Conservation (phyloP, 2,888 invertebrate species). For the Philhelius pedissequus region DNA sequence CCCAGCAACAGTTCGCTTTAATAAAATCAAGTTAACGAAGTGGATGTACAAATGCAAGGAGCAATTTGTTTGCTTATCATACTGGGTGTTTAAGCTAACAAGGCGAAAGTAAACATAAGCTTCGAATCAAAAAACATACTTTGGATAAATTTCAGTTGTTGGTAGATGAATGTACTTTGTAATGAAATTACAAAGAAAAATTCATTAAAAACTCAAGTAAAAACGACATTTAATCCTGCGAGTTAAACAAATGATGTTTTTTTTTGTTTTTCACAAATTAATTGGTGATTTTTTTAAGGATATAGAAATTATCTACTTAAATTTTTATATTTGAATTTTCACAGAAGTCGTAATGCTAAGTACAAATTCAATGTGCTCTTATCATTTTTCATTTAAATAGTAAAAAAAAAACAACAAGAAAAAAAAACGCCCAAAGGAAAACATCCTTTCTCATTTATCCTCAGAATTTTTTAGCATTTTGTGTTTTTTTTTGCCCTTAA, state of each 20-base stretch:
- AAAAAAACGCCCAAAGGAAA: neutral
- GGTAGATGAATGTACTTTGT: neutral
- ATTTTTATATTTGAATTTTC: neutral
- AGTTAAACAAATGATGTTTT: neutral
- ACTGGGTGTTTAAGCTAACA: neutral
- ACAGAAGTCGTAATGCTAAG: neutral
- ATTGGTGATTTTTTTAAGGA: too few relatives aligned
- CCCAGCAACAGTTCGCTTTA: conserved; percentile 6
- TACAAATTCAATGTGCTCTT: neutral
- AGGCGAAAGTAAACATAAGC: neutral
- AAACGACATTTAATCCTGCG: neutral
- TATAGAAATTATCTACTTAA: too few relatives aligned
- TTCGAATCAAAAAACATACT: neutral
- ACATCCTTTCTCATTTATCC: neutral
- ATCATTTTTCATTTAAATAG: neutral
- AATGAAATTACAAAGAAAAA: neutral
- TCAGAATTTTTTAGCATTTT: too few relatives aligned
- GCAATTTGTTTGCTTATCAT: conserved; percentile 17
- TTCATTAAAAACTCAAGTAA: neutral
- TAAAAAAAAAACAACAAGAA: neutral
- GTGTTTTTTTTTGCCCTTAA: too few relatives aligned
- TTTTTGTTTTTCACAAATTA: too few relatives aligned
- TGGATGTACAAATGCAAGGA: neutral
- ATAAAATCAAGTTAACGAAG: conserved; percentile 22
- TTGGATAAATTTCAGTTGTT: neutral